Conservation (phyloP, 2,888 invertebrate species). For the Stenodera caucasica region DNA sequence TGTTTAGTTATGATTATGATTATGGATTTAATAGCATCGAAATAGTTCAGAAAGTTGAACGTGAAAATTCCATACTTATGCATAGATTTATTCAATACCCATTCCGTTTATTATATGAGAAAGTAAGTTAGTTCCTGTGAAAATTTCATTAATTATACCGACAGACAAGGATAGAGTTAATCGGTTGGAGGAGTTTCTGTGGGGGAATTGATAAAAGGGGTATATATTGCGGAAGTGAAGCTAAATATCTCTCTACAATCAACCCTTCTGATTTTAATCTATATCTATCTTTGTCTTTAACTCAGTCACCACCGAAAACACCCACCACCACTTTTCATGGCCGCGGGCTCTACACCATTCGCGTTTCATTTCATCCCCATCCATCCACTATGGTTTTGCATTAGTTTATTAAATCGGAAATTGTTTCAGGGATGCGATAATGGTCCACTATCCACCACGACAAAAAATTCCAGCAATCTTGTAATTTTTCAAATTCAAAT, state of each 20-base stretch:
- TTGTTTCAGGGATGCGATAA: constrained; percentile 47
- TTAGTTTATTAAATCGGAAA: constrained; percentile 52
- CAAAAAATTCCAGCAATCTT: too few species aligned
- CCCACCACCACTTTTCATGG: constrained; percentile 31
- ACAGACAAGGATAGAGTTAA: constrained; percentile 45
- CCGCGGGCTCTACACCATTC: constrained; percentile 48
- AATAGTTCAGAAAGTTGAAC: constrained; percentile 28
- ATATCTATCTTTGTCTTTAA: constrained; percentile 11
- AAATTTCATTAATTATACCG: constrained; percentile 48
- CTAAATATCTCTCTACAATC: constrained; percentile 32
- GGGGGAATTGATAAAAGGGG: too few species aligned
- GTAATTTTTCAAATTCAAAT: too few species aligned
- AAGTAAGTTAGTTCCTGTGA: constrained; percentile 44
- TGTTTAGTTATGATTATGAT: constrained; percentile 8
- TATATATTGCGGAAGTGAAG: constrained; percentile 39
- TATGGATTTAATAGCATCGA: constrained; percentile 26
- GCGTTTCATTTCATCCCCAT: constrained; percentile 50
- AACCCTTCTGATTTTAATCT: constrained; percentile 14
- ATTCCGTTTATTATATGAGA: constrained; percentile 31
- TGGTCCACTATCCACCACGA: constrained; percentile 31
- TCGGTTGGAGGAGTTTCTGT: constrained; percentile 24
- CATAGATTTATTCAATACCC: constrained; percentile 28
- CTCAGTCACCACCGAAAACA: background rate
- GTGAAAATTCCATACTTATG: constrained; percentile 30
- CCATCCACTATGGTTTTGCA: constrained; percentile 50